Percentiles rank a stretch among this genome's conserved stretches.
phyloP scores from a whole-genome alignment of 2,113 vertebrate genomes.

The Rhagologus leucostigma region DNA sequence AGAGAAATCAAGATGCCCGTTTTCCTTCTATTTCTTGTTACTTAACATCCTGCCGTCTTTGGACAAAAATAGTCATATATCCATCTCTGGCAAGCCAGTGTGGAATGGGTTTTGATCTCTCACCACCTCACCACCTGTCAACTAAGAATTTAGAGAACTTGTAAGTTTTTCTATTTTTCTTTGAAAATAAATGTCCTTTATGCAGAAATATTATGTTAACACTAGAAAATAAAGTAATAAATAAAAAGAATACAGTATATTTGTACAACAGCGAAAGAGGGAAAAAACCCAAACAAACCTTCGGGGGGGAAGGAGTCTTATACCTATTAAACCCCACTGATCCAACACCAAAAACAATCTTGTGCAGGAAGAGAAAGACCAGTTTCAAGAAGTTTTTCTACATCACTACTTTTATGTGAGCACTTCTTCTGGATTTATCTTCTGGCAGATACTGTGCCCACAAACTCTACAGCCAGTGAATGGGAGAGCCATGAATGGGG shows the following conservation, averaged over 20 bases:
- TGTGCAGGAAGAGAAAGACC: neutral
- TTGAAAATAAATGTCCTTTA: neutral
- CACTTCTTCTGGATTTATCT: neutral
- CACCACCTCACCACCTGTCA: neutral
- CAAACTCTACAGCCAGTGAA: neutral
- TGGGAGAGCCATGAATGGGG: neutral
- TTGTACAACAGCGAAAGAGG: neutral
- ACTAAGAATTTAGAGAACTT: neutral
- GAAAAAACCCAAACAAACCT: neutral
- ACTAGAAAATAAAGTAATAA: neutral
- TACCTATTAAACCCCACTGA: fast-evolving
- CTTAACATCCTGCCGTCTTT: neutral
- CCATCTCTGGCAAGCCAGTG: neutral
- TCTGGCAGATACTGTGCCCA: too few relatives aligned
- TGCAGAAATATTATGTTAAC: neutral
- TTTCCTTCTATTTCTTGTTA: neutral
- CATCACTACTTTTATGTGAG: neutral
- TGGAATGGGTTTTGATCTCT: neutral
- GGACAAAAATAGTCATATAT: neutral
- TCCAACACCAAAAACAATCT: fast-evolving
- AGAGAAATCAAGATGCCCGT: neutral
- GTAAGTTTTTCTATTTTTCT: neutral
- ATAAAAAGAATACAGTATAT: neutral
- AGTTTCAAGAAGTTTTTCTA: neutral
- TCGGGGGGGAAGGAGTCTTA: fast-evolving